Base-by-base conservation (phyloP, 2,888 invertebrate species). In the Napeogenes sylphis region DNA sequence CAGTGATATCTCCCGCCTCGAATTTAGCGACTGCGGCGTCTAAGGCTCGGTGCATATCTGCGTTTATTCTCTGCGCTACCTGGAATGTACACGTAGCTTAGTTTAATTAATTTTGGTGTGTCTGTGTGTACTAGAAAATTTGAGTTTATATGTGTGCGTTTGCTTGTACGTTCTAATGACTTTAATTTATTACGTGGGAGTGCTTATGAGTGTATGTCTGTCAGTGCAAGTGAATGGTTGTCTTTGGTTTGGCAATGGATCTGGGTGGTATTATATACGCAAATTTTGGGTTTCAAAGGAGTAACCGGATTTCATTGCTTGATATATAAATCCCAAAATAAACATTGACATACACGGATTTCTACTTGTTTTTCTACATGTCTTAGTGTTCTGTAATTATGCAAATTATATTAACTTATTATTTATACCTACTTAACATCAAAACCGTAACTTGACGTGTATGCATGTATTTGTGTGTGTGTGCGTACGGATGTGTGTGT, bases 21-120 rank as follows among this genome's bases (percentile, higher is more conserved):
- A 99, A 99, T 80, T 98, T 97, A 70, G 97, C 96, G 54, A 99
- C 98, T 0, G 98, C 99, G 59, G 98, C 92, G 82, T 99, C 99
- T 6, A 99, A 90, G 3, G 98, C 98, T 3, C 90, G 97, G 77
- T 98, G 97, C 94, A 99, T 95, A 67, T 98, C 97, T 0, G 97
- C 97, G 83, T 99, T 99, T 65, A 99, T 97, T 67, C 99, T 92
- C 81, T 99, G 99, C 0, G 98, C 97, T 58, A 90, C 89, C 90
- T 89, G 58, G 10, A 10, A 38, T 6, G 42, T 42, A 42, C 10
- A 10, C 42, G 10, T 42, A 1, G n/a, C 13, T 38, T n/a, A 47
- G 3, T 13, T 5, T 45, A 14, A 13, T 13, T 45, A 56, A 45
- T 21, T 21, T 21, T 21, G 21, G 21, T 21, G 21, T 14, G 21